Evolutionary conservation across 2,888 invertebrate genomes (phyloP).

Genomic region (Philopedon plagiatum): DNA sequence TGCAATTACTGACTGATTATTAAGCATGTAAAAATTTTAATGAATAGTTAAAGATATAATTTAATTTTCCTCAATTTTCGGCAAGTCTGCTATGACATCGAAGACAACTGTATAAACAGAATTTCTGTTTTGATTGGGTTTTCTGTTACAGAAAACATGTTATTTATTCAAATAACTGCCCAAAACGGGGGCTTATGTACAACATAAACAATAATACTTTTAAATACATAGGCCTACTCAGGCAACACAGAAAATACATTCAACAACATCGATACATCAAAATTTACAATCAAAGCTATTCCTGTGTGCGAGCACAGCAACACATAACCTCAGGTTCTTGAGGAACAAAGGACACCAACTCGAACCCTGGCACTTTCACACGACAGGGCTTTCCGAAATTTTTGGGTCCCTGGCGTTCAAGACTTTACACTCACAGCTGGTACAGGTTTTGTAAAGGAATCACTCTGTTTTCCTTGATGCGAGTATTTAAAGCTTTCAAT

Average conservation of each 20-base stretch:
- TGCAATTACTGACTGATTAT: no score
- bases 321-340: not conserved
- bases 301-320: not conserved
- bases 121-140: no score
- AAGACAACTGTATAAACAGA: not conserved
- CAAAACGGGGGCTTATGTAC: conserved; percentile 20
- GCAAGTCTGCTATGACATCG: not conserved
- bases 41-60: not conserved
- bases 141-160: no score
- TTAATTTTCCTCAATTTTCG: not conserved
- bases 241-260: conserved; percentile 32
- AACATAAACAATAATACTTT: conserved; percentile 45
- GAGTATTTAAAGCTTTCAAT: conserved; percentile 57
- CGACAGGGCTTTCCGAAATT: conserved; percentile 17
- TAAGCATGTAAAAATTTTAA: no score
- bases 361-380: conserved; percentile 44
- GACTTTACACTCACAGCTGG: conserved; percentile 64
- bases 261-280: conserved; percentile 25
- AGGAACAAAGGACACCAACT: conserved; percentile 13
- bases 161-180: not conserved
- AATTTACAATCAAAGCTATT: conserved; percentile 29
- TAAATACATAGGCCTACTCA: conserved; percentile 35
- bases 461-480: conserved; percentile 51
- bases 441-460: conserved; percentile 57
- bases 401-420: conserved; percentile 51